These are phyloP conservation scores for Takifugu flavidus DNA, from an alignment of 2,113 vertebrate genomes.

Conservation along the genomic window DNA sequence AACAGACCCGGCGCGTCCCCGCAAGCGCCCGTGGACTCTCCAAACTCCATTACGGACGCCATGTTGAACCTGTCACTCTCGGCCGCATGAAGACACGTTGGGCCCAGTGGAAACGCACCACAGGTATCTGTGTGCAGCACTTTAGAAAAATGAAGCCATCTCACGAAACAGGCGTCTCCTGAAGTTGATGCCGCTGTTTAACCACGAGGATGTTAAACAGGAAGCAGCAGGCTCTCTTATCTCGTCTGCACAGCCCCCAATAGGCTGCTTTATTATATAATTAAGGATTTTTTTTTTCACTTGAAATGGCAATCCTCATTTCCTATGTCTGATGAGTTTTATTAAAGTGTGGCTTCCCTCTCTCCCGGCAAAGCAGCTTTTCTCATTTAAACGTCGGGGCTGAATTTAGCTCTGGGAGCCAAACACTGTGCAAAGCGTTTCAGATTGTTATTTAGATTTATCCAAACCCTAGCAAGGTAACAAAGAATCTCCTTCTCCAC, in stretches of 20 bases:
- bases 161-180: slow-evolving; percentile 47
- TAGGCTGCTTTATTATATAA: slow-evolving; percentile 66
- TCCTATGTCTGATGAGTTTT: slow-evolving; percentile 66
- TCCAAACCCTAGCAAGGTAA: too few relatives aligned
- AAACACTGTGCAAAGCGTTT: slow-evolving; percentile 38
- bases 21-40: slow-evolving; percentile 6
- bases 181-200: slow-evolving; percentile 53
- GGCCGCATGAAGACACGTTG: slow-evolving; percentile 18
- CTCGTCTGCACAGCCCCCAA: slow-evolving; percentile 59
- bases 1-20: slow-evolving; percentile 6
- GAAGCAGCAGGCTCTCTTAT: slow-evolving; percentile 62
- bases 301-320: slow-evolving; percentile 72
- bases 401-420: slow-evolving; percentile 54
- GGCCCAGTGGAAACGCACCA: slow-evolving; percentile 24
- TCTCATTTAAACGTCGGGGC: slow-evolving; percentile 43
- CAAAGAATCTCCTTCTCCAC: too few relatives aligned
- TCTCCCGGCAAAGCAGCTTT: slow-evolving; percentile 42
- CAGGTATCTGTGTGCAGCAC: slow-evolving; percentile 32
- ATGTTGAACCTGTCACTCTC: slow-evolving; percentile 40
- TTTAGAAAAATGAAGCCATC: slow-evolving; percentile 48
- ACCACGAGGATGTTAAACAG: slow-evolving; percentile 53
- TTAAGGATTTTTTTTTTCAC: slow-evolving; percentile 60
- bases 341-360: slow-evolving; percentile 42
- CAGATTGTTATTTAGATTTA: slow-evolving; percentile 39
- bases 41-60: slow-evolving; percentile 22